Base-by-base conservation (phyloP, 2,888 invertebrate species). In the Periphyllus acericola region DNA sequence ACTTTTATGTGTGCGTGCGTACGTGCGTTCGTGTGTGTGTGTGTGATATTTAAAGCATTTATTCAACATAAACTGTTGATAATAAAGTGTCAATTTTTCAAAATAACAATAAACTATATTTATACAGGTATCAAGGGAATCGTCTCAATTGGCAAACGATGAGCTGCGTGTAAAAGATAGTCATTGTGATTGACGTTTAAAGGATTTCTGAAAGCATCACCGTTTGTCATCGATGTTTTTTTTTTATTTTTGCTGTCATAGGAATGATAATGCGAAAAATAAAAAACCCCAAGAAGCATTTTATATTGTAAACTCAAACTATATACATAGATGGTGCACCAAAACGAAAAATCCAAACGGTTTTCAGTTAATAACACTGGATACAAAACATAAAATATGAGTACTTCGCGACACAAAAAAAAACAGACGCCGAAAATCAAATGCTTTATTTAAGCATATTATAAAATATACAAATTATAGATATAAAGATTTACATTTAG, bases 151-250 rank as follows among this genome's bases (percentile, higher is more conserved):
- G 19, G n/a, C n/a, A 4, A 74, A 68, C 21, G 29, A 9, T 29
- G 40, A 1, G 36, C 36, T 66, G 36, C 25, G 8, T 17, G 36
- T 21, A 32, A 34, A 71, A 34, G 71, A 82, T 71, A 34, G 52
- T 71, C 46, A 52, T 72, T n/a, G 19, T 72, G 29, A 52, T 71
- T 71, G 71, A 32, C 71, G 32, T 82, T 52, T 52, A 82, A 55
- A 74, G 9, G 19, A 34, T 83, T 74, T 36, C 21, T 52, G n/a
- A 81, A 68, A n/a, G 29, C 40, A 34, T 66, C 46, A 46, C 40
- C n/a, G 36, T 81, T 40, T 66, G 40, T 81, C 68, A 21, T 8
- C 19, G 29, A 46, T 29, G 9, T 36, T 29, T 9, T 46, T 46
- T 46, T 46, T 46, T 46, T 40, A 9, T 40, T 68, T 68, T 68